Base-by-base conservation (phyloP, 2,888 invertebrate species). In the Cheilosia impressa region DNA sequence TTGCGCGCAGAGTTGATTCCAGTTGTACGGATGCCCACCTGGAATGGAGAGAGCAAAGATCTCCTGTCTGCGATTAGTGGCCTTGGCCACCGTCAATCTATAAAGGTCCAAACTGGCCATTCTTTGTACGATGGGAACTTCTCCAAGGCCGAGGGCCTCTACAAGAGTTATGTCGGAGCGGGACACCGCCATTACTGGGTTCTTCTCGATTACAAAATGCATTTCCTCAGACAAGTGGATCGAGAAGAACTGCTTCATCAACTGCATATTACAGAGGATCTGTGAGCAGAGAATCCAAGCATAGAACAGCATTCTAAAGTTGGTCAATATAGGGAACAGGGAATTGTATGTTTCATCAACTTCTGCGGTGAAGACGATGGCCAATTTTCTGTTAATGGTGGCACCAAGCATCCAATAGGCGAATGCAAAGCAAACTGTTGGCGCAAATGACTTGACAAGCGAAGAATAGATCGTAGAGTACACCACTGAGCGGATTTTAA, bases 21-120 rank as follows among this genome's bases (percentile, higher is more conserved):
- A 98, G 89, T 96, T 97, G 89, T 96, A 95, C 0, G 98, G 97
- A 91, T 97, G 97, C 38, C 97, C 97, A 22, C 97, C 97, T 31
- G 97, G 97, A 89, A 95, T 95, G 38, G 96, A 96, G 0, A 97
- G 92, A 15, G 94, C 93, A 90, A 96, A 97, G 52, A 97, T 93
- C 75, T 94, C 93, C 87, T 93, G 91, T 60, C 97, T 93, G 88
- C 96, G 93, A 0, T 87, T 63, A 24, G 92, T 90, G 52, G 95
- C 95, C 89, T 94, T 95, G 89, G 87, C 87, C 4, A 82, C 83
- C 0, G 94, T 93, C 88, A 97, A 91, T 41, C 94, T 93, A 88
- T 94, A 94, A 22, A 98, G 93, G 91, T 97, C 97, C 81, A 95
- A 93, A 83, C 95, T 96, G 6, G 96, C 97, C 71, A 97, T 92